phyloP scores from a whole-genome alignment of 2,888 invertebrate species.

The Leptarthrus brevirostris region DNA sequence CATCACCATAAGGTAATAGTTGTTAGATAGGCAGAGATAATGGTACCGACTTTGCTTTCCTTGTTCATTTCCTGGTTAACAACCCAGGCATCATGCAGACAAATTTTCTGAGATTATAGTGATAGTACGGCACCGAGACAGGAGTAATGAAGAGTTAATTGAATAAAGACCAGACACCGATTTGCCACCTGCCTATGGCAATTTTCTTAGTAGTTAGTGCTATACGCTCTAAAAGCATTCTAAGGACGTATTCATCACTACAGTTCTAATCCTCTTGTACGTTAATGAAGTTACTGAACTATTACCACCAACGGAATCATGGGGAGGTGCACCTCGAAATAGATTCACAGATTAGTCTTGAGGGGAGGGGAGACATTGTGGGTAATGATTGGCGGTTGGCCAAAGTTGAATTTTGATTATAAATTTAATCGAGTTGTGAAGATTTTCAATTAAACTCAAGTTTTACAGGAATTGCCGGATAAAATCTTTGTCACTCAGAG shows the following conservation, averaged over 20 bases:
- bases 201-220: constrained; percentile 12
- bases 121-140: not conserved
- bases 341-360: not conserved
- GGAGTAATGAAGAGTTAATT: constrained; percentile 35
- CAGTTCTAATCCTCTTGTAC: constrained; percentile 14
- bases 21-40: constrained; percentile 5
- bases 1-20: not conserved
- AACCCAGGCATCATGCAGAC: not conserved
- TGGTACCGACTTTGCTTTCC: constrained; percentile 14
- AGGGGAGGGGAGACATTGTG: not conserved
- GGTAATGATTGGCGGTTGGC: not conserved
- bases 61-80: not conserved
- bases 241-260: constrained; percentile 18
- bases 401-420: not conserved
- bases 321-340: not conserved
- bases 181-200: constrained; percentile 26
- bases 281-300: constrained; percentile 37
- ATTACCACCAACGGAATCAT: constrained; percentile 16
- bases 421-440: constrained; percentile 25
- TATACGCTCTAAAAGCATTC: not conserved
- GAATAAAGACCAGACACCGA: constrained; percentile 27
- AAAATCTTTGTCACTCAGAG: constrained; percentile 69
- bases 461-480: constrained; percentile 63
- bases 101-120: constrained; percentile 5
- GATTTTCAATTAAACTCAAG: constrained; percentile 61